phyloP scores from a whole-genome alignment of 2,113 vertebrate species.

The Tretioscincus oriximinensis region DNA sequence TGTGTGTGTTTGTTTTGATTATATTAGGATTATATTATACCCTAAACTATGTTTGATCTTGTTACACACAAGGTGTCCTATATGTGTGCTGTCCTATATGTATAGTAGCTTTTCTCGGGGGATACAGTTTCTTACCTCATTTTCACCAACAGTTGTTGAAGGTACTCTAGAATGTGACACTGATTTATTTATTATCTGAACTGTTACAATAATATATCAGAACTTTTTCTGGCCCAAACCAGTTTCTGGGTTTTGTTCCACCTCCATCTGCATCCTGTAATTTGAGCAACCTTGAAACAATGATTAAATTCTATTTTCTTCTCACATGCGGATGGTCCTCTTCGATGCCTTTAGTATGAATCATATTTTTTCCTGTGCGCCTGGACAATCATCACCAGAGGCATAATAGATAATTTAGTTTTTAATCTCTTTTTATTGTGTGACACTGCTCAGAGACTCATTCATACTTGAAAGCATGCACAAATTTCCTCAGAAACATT shows the following conservation, averaged over 20 bases:
- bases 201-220: not conserved
- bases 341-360: not conserved
- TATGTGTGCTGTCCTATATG: too few species aligned
- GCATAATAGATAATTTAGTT: not conserved
- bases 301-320: not conserved
- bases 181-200: not conserved
- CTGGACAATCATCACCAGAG: not conserved
- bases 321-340: not conserved
- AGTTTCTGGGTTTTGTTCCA: not conserved
- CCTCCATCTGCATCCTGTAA: not conserved
- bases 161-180: not conserved
- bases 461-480: not conserved
- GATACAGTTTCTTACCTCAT: too few species aligned
- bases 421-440: not conserved
- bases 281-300: not conserved
- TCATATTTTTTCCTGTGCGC: not conserved
- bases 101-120: too few species aligned
- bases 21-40: too few species aligned
- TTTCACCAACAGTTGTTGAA: not conserved
- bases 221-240: not conserved
- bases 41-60: too few species aligned
- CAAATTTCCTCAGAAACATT: not conserved
- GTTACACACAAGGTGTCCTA: too few species aligned
- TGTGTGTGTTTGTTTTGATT: too few species aligned
- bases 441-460: not conserved